These are phyloP conservation scores for Coturnix japonica DNA, from an alignment of 2,113 vertebrate species.

Conservation along the genomic window DNA sequence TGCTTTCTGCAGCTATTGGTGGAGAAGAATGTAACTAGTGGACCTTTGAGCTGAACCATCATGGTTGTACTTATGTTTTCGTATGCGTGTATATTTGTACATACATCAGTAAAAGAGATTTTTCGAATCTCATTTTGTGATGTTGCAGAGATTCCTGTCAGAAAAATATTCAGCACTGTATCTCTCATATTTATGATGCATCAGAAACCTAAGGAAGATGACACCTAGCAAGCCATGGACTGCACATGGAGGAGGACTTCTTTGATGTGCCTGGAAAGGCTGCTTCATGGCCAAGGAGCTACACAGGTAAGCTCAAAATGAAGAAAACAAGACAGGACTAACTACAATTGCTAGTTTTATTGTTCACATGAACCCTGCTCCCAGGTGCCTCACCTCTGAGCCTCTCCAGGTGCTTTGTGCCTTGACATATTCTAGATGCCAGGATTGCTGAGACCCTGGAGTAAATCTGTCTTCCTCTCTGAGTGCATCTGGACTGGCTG, in stretches of 20 bases:
- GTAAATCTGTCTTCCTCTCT: background rate
- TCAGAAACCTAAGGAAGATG: background rate
- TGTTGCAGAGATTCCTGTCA: accelerated
- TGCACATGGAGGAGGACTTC: background rate
- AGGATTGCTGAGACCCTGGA: background rate
- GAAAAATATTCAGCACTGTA: background rate
- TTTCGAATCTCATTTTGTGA: background rate
- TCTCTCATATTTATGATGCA: background rate
- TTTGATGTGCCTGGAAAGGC: background rate
- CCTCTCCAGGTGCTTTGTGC: background rate
- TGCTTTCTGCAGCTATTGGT: background rate
- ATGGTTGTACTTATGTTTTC: accelerated
- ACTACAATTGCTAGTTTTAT: background rate
- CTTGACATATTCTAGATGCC: background rate
- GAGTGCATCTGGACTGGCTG: background rate
- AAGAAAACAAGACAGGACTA: background rate
- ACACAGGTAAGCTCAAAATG: background rate
- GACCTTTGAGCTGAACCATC: background rate
- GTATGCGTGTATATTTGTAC: background rate
- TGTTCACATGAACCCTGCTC: background rate
- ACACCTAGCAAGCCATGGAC: background rate
- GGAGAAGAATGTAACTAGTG: background rate
- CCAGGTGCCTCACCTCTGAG: background rate
- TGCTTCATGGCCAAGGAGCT: background rate
- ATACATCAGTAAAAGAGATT: background rate